A percentile compares a stretch with the other conserved stretches of the same genome.
Conservation (phyloP, 2,797 vertebrate species). For the Scomberomorus guttatus region DNA sequence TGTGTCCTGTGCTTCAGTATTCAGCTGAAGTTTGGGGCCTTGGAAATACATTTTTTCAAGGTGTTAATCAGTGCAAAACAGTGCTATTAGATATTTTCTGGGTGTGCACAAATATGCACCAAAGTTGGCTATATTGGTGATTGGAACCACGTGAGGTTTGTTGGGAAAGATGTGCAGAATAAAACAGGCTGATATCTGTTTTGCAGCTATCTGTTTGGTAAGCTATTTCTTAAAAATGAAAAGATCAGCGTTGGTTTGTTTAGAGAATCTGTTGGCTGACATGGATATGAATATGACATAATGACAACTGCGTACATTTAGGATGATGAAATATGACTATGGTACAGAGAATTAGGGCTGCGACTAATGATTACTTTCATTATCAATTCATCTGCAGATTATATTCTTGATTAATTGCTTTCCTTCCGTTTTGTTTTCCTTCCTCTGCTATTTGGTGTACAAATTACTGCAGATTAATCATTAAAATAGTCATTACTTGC, state of each 20-base stretch:
- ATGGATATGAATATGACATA: too few relatives aligned
- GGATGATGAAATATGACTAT: too few relatives aligned
- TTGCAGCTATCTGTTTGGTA: neutral
- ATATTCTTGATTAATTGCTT: too few relatives aligned
- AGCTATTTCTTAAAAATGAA: neutral
- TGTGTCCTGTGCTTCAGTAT: constrained; percentile 2
- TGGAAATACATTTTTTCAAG: neutral
- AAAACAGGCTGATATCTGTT: neutral
- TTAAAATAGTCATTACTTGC: too few relatives aligned
- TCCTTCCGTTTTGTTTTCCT: too few relatives aligned
- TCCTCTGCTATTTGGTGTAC: too few relatives aligned
- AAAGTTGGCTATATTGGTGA: neutral
- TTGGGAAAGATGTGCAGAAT: neutral
- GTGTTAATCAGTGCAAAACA: neutral
- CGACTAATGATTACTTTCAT: too few relatives aligned
- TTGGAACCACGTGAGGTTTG: neutral
- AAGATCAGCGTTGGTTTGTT: neutral
- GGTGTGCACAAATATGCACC: neutral
- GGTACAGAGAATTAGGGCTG: too few relatives aligned
- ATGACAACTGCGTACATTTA: neutral
- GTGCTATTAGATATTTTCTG: neutral
- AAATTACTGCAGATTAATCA: too few relatives aligned
- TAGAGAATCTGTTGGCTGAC: neutral
- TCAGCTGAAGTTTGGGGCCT: neutral
- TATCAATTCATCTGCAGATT: too few relatives aligned